A percentile compares a stretch with the other conserved stretches of the same genome.
Evolutionary conservation across 2,113 vertebrate species (phyloP).

Genomic region (Ammodramus savannarum): DNA sequence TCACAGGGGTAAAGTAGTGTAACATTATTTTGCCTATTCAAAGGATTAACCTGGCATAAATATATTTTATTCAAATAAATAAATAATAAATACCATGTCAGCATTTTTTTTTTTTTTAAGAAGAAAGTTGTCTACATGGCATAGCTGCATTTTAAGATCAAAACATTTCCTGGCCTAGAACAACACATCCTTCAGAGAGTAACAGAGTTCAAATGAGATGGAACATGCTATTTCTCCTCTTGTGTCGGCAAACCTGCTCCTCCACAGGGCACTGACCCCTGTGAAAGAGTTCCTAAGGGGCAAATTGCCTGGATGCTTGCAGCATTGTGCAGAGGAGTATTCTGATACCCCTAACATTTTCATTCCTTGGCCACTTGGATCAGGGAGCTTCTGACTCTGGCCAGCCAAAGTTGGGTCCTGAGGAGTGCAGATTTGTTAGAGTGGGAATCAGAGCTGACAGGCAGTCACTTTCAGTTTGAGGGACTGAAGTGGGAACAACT

Average conservation of each 20-base stretch:
- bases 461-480: fast-evolving
- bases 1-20: background rate
- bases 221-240: background rate
- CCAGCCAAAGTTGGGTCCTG: background rate
- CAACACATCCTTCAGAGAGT: background rate
- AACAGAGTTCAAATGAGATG: background rate
- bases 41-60: background rate
- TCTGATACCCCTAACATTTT: background rate
- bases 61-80: background rate
- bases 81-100: background rate
- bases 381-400: background rate
- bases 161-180: background rate
- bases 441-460: background rate
- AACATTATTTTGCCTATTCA: background rate
- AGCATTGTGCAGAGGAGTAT: background rate
- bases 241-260: background rate
- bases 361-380: background rate
- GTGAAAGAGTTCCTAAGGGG: background rate
- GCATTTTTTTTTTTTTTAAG: background rate
- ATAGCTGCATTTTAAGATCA: constrained; percentile 14
- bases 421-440: background rate
- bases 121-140: background rate
- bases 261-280: background rate
- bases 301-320: background rate
- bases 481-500: background rate